Percentiles rank a stretch among this genome's conserved stretches.
phyloP scores from a whole-genome alignment of 2,888 invertebrate genomes.

The Pseudococcus longispinus region DNA sequence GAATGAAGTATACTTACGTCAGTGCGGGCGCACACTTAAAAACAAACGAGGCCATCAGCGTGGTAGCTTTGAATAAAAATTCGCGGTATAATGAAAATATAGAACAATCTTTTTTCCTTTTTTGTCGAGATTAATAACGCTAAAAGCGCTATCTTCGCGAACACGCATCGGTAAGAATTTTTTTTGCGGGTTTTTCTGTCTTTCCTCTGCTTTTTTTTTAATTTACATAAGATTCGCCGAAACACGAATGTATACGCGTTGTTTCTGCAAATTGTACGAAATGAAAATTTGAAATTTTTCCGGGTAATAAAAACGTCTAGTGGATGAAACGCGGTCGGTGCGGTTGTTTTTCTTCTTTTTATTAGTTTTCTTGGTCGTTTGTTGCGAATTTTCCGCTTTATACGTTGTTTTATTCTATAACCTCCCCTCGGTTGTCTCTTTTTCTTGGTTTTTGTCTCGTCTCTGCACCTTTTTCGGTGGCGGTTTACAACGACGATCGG shows the following conservation, averaged over 20 bases:
- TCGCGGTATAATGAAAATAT: neutral
- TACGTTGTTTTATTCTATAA: neutral
- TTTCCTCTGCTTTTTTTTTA: neutral
- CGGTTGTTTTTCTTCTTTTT: neutral
- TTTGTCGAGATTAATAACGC: neutral
- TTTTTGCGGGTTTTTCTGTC: neutral
- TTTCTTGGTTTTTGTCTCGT: too few relatives aligned
- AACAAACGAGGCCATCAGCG: neutral
- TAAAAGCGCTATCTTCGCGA: neutral
- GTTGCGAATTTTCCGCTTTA: neutral
- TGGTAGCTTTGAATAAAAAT: neutral
- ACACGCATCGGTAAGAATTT: neutral
- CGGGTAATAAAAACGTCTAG: neutral
- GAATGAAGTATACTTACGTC: neutral
- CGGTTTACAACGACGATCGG: neutral
- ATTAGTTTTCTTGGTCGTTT: conserved; percentile 4
- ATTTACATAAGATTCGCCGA: conserved; percentile 4
- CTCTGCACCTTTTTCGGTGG: neutral
- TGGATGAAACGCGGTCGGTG: neutral
- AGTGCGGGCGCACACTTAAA: neutral
- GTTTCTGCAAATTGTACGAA: neutral
- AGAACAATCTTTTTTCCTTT: neutral
- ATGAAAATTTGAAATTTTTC: neutral
- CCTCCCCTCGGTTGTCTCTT: neutral
- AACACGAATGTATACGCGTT: neutral